phyloP scores from a whole-genome alignment of 2,888 invertebrate genomes.

The Emmelina monodactyla region DNA sequence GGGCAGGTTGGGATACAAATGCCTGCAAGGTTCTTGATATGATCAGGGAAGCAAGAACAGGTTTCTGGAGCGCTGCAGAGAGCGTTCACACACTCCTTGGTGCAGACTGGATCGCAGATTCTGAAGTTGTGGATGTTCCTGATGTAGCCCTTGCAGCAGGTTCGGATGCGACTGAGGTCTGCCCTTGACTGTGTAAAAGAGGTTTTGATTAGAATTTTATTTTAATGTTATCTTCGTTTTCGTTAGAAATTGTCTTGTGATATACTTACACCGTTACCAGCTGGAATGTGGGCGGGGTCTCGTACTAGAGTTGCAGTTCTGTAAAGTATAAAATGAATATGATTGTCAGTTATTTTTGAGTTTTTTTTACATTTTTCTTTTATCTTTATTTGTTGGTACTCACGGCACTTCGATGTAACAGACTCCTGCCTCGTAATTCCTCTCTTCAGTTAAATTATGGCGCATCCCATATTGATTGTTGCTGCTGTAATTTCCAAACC shows the following conservation, averaged over 20 bases:
- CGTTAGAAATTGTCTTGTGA: background rate
- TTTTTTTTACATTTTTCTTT: no score
- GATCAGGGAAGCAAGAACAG: conserved; percentile 70
- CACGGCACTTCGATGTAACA: conserved; percentile 73
- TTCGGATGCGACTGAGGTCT: conserved; percentile 69
- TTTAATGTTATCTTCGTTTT: background rate
- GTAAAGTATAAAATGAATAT: conserved; percentile 20
- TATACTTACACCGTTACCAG: conserved; percentile 67
- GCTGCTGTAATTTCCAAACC: conserved; percentile 17
- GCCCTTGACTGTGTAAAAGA: conserved; percentile 63
- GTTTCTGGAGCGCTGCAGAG: conserved; percentile 70
- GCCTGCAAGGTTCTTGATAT: conserved; percentile 57
- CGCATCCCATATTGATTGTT: conserved; percentile 17
- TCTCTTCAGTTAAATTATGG: conserved; percentile 10
- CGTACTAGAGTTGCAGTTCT: conserved; percentile 61
- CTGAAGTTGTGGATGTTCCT: conserved; percentile 64
- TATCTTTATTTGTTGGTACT: no score
- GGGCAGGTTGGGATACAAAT: conserved; percentile 73
- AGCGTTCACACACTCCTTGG: conserved; percentile 68
- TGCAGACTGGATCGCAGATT: conserved; percentile 69
- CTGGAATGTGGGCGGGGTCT: conserved; percentile 52
- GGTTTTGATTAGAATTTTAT: background rate
- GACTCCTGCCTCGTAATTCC: conserved; percentile 50
- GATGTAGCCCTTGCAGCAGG: conserved; percentile 77
- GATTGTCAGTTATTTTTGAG: background rate